phyloP scores from a whole-genome alignment of 2,888 invertebrate genomes.

The Yponomeuta sedellus region DNA sequence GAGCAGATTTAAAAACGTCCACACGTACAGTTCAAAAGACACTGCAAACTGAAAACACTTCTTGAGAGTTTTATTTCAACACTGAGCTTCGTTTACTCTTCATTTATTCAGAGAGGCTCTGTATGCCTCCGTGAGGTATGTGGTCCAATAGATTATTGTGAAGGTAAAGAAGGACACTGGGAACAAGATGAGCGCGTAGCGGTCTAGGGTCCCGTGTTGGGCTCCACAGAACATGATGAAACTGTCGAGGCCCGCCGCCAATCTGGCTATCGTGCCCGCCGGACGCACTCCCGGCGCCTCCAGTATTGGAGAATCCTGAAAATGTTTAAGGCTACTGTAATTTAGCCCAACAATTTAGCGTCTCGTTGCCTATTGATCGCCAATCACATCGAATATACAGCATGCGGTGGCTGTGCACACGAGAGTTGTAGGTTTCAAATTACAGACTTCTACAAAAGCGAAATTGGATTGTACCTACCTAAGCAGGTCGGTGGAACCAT shows the following conservation, averaged over 20 bases:
- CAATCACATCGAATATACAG: slow-evolving; percentile 3
- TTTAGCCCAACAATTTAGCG: too few species aligned
- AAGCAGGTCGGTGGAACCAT: not conserved
- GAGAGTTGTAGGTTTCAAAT: not conserved
- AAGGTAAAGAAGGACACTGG: slow-evolving; percentile 77
- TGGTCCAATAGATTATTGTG: slow-evolving; percentile 77
- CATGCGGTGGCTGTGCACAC: slow-evolving; percentile 34
- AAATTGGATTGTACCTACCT: not conserved
- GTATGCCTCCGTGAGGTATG: slow-evolving; percentile 76
- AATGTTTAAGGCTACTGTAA: not conserved
- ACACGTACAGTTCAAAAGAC: slow-evolving; percentile 7
- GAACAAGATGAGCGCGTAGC: slow-evolving; percentile 77
- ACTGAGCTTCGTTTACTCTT: too few species aligned
- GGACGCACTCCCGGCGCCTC: slow-evolving; percentile 49
- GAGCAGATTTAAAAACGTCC: not conserved
- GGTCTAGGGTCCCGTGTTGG: slow-evolving; percentile 77
- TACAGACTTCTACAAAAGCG: not conserved
- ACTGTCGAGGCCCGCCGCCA: slow-evolving; percentile 64
- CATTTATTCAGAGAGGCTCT: slow-evolving; percentile 27
- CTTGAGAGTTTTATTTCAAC: not conserved
- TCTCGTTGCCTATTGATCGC: too few species aligned
- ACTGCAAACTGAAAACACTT: not conserved
- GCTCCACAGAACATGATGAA: slow-evolving; percentile 79
- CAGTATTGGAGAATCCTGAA: slow-evolving; percentile 66
- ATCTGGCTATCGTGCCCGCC: slow-evolving; percentile 40